phyloP scores from a whole-genome alignment of 2,113 vertebrate species.

The Tetraodon nigroviridis region DNA sequence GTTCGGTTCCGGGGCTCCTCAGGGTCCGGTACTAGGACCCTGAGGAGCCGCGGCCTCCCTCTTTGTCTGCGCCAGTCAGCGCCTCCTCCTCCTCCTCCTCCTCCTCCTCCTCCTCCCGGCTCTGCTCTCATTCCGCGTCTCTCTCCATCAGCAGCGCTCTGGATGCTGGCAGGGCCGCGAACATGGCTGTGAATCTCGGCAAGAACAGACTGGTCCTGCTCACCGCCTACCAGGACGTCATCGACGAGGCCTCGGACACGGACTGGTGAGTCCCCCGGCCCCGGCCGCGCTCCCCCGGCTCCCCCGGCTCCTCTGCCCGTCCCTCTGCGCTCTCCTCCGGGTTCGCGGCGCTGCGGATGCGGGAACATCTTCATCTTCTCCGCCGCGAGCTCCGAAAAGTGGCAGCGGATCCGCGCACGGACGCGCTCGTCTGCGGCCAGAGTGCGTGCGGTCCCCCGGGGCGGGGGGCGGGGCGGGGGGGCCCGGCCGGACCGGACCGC shows the following conservation, averaged over 20 bases:
- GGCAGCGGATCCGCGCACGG: background rate
- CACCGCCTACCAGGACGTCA: conserved; percentile 80
- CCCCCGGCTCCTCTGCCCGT: too few species aligned
- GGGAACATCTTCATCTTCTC: too few species aligned
- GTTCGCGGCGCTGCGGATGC: too few species aligned
- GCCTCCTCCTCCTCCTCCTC: conserved; percentile 28
- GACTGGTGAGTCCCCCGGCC: conserved; percentile 73
- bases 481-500: background rate
- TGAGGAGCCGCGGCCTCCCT: background rate
- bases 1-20: too few species aligned
- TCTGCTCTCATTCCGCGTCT: conserved; percentile 55
- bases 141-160: conserved; percentile 65
- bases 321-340: background rate
- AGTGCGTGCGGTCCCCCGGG: background rate
- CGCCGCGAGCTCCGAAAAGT: too few species aligned
- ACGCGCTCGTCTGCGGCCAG: background rate
- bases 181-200: conserved; percentile 79
- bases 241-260: conserved; percentile 72
- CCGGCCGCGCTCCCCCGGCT: too few species aligned
- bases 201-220: conserved; percentile 78
- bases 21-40: conserved; percentile 59
- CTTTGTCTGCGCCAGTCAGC: conserved; percentile 60
- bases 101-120: conserved; percentile 5
- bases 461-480: too few species aligned
- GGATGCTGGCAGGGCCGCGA: conserved; percentile 70